These are phyloP conservation scores for Marronus borbonicus DNA, from an alignment of 2,888 invertebrate species.

Conservation along the genomic window DNA sequence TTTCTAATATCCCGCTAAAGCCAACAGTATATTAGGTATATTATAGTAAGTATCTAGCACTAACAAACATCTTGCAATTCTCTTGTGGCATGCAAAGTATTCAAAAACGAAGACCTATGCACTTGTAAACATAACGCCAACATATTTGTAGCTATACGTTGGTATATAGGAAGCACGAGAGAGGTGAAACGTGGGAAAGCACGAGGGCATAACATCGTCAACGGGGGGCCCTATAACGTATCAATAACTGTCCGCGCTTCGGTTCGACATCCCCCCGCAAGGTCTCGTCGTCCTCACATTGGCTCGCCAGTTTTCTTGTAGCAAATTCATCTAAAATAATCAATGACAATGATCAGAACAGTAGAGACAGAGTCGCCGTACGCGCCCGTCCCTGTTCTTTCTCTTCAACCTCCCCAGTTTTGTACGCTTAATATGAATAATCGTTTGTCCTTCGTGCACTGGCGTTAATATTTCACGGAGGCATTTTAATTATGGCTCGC, in stretches of 20 bases:
- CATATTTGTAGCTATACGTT: background rate
- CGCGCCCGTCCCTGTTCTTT: background rate
- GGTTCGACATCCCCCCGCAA: constrained; percentile 50
- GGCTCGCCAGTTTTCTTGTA: constrained; percentile 35
- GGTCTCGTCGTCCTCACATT: background rate
- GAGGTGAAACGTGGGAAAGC: constrained; percentile 60
- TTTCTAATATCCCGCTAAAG: no score
- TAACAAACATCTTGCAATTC: no score
- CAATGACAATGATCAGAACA: constrained; percentile 41
- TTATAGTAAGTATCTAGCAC: no score
- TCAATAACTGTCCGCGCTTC: constrained; percentile 61
- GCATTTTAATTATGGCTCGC: constrained; percentile 33
- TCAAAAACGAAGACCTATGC: no score
- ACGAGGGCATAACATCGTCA: constrained; percentile 58
- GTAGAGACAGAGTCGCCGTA: background rate
- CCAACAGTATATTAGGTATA: no score
- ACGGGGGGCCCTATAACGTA: constrained; percentile 61
- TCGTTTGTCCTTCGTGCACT: constrained; percentile 38
- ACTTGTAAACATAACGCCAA: no score
- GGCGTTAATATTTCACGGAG: constrained; percentile 45
- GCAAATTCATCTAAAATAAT: constrained; percentile 47
- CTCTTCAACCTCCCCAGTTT: constrained; percentile 4
- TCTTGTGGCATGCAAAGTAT: no score
- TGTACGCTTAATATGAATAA: constrained; percentile 34
- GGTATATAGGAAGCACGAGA: constrained; percentile 23